A percentile compares a stretch with the other conserved stretches of the same genome.
Evolutionary conservation across 2,797 vertebrate genomes (phyloP).

Genomic region (Kryptopterus vitreolus): DNA sequence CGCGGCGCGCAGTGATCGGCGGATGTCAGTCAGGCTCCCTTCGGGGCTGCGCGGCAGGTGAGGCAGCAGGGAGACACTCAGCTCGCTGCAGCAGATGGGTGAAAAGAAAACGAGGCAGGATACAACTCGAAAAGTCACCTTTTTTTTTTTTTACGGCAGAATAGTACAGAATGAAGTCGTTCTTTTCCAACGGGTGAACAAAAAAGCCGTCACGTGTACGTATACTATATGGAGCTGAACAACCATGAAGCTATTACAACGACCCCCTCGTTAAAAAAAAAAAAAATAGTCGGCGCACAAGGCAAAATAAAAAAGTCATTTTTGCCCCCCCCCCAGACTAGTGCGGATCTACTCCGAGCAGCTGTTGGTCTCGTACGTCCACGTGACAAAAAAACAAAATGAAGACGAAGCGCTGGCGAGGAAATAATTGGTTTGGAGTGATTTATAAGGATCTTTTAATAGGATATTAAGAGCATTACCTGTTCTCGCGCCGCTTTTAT

Average conservation of each 20-base stretch:
- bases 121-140: constrained; percentile 40
- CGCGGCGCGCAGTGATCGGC: constrained; percentile 57
- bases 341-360: background rate
- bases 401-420: constrained; percentile 15
- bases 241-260: too few species aligned
- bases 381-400: constrained; percentile 28
- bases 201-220: too few species aligned
- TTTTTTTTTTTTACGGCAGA: constrained; percentile 38
- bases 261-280: too few species aligned
- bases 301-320: too few species aligned
- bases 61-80: constrained; percentile 37
- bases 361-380: constrained; percentile 20
- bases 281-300: too few species aligned
- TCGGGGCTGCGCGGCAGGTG: constrained; percentile 43
- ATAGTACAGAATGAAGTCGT: background rate
- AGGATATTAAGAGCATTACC: constrained; percentile 31
- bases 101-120: constrained; percentile 41
- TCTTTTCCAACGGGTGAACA: too few species aligned
- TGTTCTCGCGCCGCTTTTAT: constrained; percentile 9
- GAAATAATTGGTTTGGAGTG: constrained; percentile 32
- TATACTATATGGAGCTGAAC: too few species aligned
- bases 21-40: constrained; percentile 65
- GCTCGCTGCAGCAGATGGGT: constrained; percentile 43
- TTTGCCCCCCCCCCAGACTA: too few species aligned
- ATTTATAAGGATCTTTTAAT: constrained; percentile 34